Evolutionary conservation across 2,113 vertebrate genomes (phyloP), one percentile per base, ranked within the genome.

Genomic region (Labeo catla): DNA sequence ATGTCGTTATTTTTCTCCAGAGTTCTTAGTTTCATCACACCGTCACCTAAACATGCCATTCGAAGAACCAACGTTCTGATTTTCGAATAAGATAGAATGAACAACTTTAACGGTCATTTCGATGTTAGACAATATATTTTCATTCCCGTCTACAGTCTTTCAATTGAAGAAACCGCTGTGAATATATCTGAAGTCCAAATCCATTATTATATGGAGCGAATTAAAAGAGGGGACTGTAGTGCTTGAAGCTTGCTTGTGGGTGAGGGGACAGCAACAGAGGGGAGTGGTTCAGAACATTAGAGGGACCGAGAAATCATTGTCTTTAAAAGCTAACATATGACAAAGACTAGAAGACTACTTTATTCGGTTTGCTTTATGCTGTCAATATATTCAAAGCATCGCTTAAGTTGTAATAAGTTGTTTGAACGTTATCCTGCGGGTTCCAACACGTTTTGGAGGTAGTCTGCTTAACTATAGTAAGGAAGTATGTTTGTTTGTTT

Each of bases 241-340:
- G 81, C 34, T 39, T 72, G 49, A 8, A 36, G 49, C 81, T 73
- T 43, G 68, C 19, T 59, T 74, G 66, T 84, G 82, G 82, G 82
- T 84, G 82, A 84, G 50, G 82, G 66, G 82, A 84, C 82, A 84
- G 68, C 34, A 16, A n/a, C 28, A 43, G 81, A 84, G 82, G 82
- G 82, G 82, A 84, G 82, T 84, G 82, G 82, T 84, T 84, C 82
- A 84, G 68, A 54, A n/a, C 8, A 57, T 59, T 84, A 73, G 23
- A 52, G 43, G 47, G 65, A 52, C 81, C 63, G 52, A 72, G 68
- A 73, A 80, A 59, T 57, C 82, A 54, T 84, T 54, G 81, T 73
- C 82, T 84, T 83, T 59, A 43, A 54, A 73, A 50, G 66, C 66
- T 52, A 84, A 84, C 81, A 57, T 34, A 13, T 83, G 34, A 73